Conservation (phyloP, 1,140 invertebrate genomes). For the Eueides isabella region DNA sequence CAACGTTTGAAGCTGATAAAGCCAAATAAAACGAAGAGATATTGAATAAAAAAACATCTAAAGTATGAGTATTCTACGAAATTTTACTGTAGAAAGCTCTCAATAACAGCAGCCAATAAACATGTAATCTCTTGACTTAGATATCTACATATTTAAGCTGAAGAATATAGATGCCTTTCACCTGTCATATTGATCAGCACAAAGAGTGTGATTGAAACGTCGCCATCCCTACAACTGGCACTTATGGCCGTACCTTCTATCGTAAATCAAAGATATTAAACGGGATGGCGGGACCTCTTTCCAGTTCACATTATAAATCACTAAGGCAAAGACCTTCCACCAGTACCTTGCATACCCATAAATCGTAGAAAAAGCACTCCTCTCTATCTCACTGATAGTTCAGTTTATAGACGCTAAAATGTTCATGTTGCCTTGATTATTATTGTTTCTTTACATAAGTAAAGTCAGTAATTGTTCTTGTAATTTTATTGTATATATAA, state of each 20-base stretch:
- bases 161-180: not conserved
- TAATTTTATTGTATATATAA: too few relatives aligned
- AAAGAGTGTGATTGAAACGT: not conserved
- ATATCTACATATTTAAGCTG: not conserved
- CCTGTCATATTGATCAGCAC: not conserved
- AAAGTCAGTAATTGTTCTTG: not conserved
- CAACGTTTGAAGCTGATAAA: too few relatives aligned
- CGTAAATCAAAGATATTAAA: conserved; percentile 82
- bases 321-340: conserved; percentile 63
- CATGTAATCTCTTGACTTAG: not conserved
- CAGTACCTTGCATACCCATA: conserved; percentile 74
- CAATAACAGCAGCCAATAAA: too few relatives aligned
- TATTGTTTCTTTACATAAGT: not conserved
- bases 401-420: conserved; percentile 40
- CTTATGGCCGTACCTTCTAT: conserved; percentile 77
- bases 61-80: too few relatives aligned
- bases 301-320: conserved; percentile 80
- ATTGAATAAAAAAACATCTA: too few relatives aligned
- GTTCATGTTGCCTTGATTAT: conserved; percentile 4
- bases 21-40: too few relatives aligned
- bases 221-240: conserved; percentile 72
- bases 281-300: conserved; percentile 78
- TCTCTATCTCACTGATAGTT: conserved; percentile 48
- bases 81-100: too few relatives aligned
- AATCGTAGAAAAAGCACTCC: conserved; percentile 63